These are phyloP conservation scores for Lochmaea crataegi DNA, from an alignment of 2,888 invertebrate genomes.

Conservation along the genomic window DNA sequence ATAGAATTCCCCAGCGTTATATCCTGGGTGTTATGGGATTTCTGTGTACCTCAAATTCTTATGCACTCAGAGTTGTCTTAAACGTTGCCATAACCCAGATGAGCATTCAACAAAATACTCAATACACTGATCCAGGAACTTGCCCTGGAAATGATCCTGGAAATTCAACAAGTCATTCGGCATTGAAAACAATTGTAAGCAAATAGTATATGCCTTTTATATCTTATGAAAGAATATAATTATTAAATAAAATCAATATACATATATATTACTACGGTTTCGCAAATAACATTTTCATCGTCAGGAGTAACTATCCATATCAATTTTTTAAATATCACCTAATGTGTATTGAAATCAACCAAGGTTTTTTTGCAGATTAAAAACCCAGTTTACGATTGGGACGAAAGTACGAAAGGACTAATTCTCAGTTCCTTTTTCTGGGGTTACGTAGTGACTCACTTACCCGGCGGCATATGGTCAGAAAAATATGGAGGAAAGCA, in stretches of 20 bases:
- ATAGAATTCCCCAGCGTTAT: slow-evolving; percentile 76
- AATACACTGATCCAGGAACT: slow-evolving; percentile 67
- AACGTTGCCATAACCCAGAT: slow-evolving; percentile 66
- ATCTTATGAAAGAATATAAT: no score
- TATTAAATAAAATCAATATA: no score
- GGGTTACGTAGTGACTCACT: slow-evolving; percentile 85
- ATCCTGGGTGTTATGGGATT: slow-evolving; percentile 70
- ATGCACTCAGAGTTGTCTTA: slow-evolving; percentile 63
- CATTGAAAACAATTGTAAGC: slow-evolving; percentile 47
- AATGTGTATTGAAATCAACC: neutral
- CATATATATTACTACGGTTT: no score
- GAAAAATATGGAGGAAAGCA: slow-evolving; percentile 90
- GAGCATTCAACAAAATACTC: slow-evolving; percentile 58
- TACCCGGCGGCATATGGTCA: slow-evolving; percentile 85
- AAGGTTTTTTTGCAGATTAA: slow-evolving; percentile 5
- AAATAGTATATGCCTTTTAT: neutral
- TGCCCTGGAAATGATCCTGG: slow-evolving; percentile 62
- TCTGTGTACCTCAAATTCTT: slow-evolving; percentile 64
- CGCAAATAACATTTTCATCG: no score
- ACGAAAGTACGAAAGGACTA: slow-evolving; percentile 77
- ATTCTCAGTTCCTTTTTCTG: slow-evolving; percentile 87
- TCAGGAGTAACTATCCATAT: no score
- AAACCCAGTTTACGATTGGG: slow-evolving; percentile 70
- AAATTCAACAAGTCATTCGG: slow-evolving; percentile 44
- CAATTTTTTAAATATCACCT: no score